Evolutionary conservation across 1,140 invertebrate genomes (phyloP).

Genomic region (Solenopsis fugax): DNA sequence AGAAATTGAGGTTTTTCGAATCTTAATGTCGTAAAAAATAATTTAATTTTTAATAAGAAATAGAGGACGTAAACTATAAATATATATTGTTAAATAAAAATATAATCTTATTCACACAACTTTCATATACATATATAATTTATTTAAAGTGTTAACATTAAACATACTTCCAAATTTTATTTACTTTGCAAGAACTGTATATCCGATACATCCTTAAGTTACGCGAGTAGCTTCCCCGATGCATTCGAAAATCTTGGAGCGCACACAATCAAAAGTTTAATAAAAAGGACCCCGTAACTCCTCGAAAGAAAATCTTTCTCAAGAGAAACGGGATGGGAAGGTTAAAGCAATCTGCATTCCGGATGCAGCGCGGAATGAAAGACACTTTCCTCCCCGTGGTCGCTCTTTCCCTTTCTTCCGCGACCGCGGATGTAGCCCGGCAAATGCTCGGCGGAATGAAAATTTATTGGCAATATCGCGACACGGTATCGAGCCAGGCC

Average conservation of each 20-base stretch:
- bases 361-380: conserved; percentile 21
- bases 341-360: conserved; percentile 40
- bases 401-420: conserved; percentile 11
- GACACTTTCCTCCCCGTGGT: conserved; percentile 22
- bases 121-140: too few relatives aligned
- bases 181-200: too few relatives aligned
- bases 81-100: too few relatives aligned
- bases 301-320: not conserved
- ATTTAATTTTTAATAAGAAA: too few relatives aligned
- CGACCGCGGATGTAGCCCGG: conserved; percentile 33
- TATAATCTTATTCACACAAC: too few relatives aligned
- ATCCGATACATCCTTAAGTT: too few relatives aligned
- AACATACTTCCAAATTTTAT: too few relatives aligned
- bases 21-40: too few relatives aligned
- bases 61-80: too few relatives aligned
- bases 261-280: not conserved
- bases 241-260: not conserved
- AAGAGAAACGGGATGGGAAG: not conserved
- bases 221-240: not conserved
- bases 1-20: too few relatives aligned
- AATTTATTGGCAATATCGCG: conserved; percentile 71
- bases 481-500: not conserved
- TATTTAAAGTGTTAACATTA: too few relatives aligned
- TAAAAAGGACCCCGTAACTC: conserved; percentile 4
- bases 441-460: conserved; percentile 67